These are phyloP conservation scores for Halcyon smyrnensis DNA, from an alignment of 2,797 vertebrate genomes.

Conservation along the genomic window DNA sequence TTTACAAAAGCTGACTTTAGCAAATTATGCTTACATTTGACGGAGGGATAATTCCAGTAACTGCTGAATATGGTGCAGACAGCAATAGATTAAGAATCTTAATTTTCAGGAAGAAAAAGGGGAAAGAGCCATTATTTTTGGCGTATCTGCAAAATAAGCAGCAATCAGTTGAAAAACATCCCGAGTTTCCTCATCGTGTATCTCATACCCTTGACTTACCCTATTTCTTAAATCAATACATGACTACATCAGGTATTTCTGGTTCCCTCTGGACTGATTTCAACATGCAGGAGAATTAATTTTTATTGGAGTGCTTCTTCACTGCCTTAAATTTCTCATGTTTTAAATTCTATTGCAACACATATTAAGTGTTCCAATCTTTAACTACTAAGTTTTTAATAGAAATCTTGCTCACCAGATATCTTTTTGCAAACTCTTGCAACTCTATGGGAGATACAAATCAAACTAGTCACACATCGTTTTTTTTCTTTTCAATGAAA, in stretches of 20 bases:
- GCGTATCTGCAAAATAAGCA: conserved; percentile 73
- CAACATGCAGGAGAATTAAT: conserved; percentile 72
- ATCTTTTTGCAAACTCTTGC: conserved; percentile 60
- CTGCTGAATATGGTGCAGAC: conserved; percentile 29
- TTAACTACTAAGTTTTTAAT: conserved; percentile 66
- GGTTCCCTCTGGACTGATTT: conserved; percentile 66
- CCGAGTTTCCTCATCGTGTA: conserved; percentile 47
- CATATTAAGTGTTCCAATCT: conserved; percentile 70
- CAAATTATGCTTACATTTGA: not conserved
- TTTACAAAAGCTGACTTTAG: not conserved
- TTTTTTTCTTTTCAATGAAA: conserved; percentile 37
- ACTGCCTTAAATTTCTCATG: conserved; percentile 65
- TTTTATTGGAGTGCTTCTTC: conserved; percentile 49
- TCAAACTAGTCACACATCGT: not conserved
- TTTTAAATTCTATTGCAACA: conserved; percentile 67
- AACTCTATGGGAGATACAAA: conserved; percentile 60
- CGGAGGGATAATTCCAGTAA: conserved; percentile 54
- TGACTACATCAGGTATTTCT: conserved; percentile 75
- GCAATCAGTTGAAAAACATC: conserved; percentile 67
- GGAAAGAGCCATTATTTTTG: conserved; percentile 65
- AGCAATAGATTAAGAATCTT: conserved; percentile 55
- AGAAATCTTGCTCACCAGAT: conserved; percentile 60
- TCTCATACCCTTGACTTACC: conserved; percentile 74
- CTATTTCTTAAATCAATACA: conserved; percentile 76
- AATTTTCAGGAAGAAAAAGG: conserved; percentile 63